Evolutionary conservation across 2,113 vertebrate genomes (phyloP).

Genomic region (Takifugu bimaculatus): DNA sequence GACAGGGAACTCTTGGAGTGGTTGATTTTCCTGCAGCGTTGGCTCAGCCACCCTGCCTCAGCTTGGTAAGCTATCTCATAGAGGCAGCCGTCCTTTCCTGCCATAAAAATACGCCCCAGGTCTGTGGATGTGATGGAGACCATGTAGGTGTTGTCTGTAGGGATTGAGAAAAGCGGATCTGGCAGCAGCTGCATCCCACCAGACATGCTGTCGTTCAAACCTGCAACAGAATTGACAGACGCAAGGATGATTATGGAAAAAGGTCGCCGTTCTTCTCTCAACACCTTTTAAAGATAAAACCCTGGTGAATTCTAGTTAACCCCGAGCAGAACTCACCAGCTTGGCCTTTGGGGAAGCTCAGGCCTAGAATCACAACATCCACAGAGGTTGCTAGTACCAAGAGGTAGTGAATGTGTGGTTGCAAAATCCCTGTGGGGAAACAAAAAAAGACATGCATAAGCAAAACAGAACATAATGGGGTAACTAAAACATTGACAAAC

Average conservation of each 20-base stretch:
- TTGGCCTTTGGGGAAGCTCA: slow-evolving; percentile 86
- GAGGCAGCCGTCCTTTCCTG: slow-evolving; percentile 94
- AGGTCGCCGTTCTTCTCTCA: too few relatives aligned
- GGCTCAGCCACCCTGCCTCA: slow-evolving; percentile 96
- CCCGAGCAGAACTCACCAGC: slow-evolving; percentile 73
- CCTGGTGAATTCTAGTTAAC: too few relatives aligned
- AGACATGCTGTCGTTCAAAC: slow-evolving; percentile 90
- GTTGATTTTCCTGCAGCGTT: slow-evolving; percentile 95
- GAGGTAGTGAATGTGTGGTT: slow-evolving; percentile 90
- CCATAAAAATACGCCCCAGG: slow-evolving; percentile 91
- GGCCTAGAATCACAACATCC: slow-evolving; percentile 92
- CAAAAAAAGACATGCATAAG: not conserved
- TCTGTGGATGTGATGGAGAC: slow-evolving; percentile 89
- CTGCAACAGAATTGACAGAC: slow-evolving; percentile 36
- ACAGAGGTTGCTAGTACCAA: slow-evolving; percentile 94
- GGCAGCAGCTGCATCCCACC: slow-evolving; percentile 94
- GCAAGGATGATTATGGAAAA: slow-evolving; percentile 3
- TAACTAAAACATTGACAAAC: not conserved
- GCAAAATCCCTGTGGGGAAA: slow-evolving; percentile 87
- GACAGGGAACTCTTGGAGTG: slow-evolving; percentile 93
- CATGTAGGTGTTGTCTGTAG: slow-evolving; percentile 95
- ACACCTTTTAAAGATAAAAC: too few relatives aligned
- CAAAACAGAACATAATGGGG: not conserved
- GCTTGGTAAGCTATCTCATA: slow-evolving; percentile 98
- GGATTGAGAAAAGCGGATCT: slow-evolving; percentile 92